Conservation (phyloP, 1,140 invertebrate genomes). For the Calosoma granatense region DNA sequence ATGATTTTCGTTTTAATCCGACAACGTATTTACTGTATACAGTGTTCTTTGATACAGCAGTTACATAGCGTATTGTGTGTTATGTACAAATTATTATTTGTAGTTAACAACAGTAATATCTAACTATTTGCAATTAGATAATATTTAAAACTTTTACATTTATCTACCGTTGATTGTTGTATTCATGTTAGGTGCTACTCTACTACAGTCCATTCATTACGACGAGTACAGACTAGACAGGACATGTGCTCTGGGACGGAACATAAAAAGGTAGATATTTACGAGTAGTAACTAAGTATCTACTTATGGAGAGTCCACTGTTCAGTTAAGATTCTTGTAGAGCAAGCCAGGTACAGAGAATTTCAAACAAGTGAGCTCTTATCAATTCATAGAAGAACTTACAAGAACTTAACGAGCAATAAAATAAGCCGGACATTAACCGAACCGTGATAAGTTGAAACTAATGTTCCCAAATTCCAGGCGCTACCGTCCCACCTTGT, state of each 20-base stretch:
- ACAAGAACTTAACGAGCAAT: conserved; percentile 2
- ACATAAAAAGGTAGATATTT: not conserved
- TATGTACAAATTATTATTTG: not conserved
- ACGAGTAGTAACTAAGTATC: not conserved
- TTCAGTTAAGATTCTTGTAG: not conserved
- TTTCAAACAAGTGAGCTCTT: not conserved
- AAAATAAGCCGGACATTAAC: conserved; percentile 3
- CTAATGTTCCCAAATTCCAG: conserved; percentile 1
- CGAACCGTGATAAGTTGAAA: conserved; percentile 3
- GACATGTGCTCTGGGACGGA: no score
- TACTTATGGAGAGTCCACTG: not conserved
- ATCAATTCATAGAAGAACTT: conserved; percentile 6
- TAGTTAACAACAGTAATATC: no score
- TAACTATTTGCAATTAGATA: no score
- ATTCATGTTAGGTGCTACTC: no score
- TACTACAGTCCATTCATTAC: no score
- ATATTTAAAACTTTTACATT: no score
- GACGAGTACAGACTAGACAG: no score
- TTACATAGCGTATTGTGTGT: not conserved
- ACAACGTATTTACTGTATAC: not conserved
- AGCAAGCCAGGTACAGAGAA: not conserved
- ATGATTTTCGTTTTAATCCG: not conserved
- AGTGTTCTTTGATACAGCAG: not conserved
- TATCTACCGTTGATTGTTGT: no score
- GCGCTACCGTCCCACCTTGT: not conserved